Conservation (phyloP, 2,797 vertebrate species). For the Eulemur albifrons region DNA sequence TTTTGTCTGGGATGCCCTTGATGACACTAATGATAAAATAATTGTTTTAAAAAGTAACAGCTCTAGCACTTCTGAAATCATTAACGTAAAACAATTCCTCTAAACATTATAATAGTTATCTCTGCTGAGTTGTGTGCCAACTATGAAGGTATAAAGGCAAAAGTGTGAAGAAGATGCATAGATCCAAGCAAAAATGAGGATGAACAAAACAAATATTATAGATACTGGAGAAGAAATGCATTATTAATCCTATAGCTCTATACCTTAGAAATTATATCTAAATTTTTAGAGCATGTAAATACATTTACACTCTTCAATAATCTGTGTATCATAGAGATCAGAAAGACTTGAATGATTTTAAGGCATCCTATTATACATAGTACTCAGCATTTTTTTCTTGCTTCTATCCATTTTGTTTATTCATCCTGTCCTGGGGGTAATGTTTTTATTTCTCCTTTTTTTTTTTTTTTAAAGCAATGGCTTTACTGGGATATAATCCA, state of each 20-base stretch:
- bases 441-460: not conserved
- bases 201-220: not conserved
- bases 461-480: not conserved
- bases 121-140: not conserved
- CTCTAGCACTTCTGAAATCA: not conserved
- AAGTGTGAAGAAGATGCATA: not conserved
- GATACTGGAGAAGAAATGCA: not conserved
- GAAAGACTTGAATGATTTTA: conserved; percentile 8
- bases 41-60: not conserved
- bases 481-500: not conserved
- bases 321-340: not conserved
- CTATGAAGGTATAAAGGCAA: not conserved
- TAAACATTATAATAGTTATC: not conserved
- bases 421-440: not conserved
- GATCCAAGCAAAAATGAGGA: not conserved
- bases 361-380: not conserved
- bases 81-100: not conserved
- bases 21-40: not conserved
- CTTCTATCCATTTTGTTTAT: not conserved
- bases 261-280: not conserved
- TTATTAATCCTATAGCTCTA: not conserved
- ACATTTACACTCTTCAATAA: not conserved
- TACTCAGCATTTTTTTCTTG: not conserved
- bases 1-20: not conserved
- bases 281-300: not conserved